Conservation (phyloP, 1,140 invertebrate species). For the Aleiodes sp. region DNA sequence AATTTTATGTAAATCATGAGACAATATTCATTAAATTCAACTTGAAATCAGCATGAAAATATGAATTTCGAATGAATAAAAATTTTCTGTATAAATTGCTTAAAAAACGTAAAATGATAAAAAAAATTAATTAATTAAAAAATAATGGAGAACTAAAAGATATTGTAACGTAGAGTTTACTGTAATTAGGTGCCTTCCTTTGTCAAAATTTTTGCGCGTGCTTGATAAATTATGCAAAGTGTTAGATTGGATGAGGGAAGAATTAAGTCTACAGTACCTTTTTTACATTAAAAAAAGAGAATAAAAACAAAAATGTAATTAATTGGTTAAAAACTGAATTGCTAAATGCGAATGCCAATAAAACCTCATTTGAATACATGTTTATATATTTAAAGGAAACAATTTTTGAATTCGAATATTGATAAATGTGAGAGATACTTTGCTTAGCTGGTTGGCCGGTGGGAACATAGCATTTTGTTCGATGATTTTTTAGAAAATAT, state of each 20-base stretch:
- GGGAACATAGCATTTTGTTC: background rate
- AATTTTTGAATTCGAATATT: too few relatives aligned
- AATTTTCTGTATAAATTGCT: slow-evolving; percentile 15
- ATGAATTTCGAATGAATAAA: too few relatives aligned
- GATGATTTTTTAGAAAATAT: background rate
- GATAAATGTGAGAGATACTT: too few relatives aligned
- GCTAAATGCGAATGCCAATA: background rate
- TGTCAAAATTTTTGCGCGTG: slow-evolving; percentile 42
- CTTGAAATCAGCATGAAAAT: background rate
- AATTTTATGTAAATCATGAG: background rate
- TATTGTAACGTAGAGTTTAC: slow-evolving; percentile 29
- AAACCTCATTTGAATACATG: slow-evolving; percentile 4
- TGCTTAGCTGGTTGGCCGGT: too few relatives aligned
- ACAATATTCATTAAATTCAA: background rate
- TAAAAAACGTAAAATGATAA: slow-evolving; percentile 27
- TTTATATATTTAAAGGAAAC: background rate
- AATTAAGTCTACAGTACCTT: slow-evolving; percentile 3
- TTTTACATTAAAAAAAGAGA: background rate
- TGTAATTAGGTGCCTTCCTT: slow-evolving; percentile 60
- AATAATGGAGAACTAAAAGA: background rate
- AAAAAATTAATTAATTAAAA: background rate
- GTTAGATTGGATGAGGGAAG: background rate
- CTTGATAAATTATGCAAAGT: slow-evolving; percentile 34
- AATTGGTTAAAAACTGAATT: background rate
- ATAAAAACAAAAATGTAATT: too few relatives aligned